Evolutionary conservation across 2,797 vertebrate species (phyloP), one percentile per base, ranked within the genome.

Genomic region (Linurgus olivaceus): DNA sequence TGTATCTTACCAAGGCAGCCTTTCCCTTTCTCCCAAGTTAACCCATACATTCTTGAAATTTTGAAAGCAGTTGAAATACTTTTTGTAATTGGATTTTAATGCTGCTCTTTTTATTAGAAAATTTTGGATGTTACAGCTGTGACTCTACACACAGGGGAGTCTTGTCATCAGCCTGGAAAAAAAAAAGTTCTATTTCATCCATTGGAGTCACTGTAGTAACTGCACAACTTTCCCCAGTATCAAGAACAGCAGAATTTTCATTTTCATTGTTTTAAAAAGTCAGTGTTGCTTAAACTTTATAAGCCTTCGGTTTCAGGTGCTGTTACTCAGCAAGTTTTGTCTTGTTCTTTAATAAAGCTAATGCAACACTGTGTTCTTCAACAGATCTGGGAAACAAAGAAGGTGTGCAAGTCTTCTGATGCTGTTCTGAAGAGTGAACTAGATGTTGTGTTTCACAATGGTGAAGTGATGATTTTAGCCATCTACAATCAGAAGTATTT

Each of bases 311-410:
- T 85, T 73, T 91, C 15, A 52, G 13, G 7, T 91, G 10, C 12
- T 65, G 33, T 45, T 72, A 44, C 14, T 77, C 31, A 65, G 31
- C 38, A 78, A 54, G 26, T 86, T 86, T 73, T 80, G 44, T 62
- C 29, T 57, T 70, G 9, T 45, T 38, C 31, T 86, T 83, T 68
- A 70, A 14, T 57, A 75, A 51, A 95, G 55, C 14, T 80, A 70
- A 80, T 78, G 9, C 67, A 82, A 62, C 24, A 28, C 58, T 90
- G 26, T 93, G 19, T 95, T 96, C n/a, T 81, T 96, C 74, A 72
- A 96, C 91, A 99, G 99, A 96, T 99, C 51, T 99, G 99, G 99
- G 98, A 99, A 97, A 99, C 99, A 1, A 98, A 98, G 57, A 99
- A 98, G 85, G 98, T 99, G n/a, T 99, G 99, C 98, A 98, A 98